Evolutionary conservation across 92 coral and sea anemone species (phyloP).

Genomic region (Heteractis magnifica): DNA sequence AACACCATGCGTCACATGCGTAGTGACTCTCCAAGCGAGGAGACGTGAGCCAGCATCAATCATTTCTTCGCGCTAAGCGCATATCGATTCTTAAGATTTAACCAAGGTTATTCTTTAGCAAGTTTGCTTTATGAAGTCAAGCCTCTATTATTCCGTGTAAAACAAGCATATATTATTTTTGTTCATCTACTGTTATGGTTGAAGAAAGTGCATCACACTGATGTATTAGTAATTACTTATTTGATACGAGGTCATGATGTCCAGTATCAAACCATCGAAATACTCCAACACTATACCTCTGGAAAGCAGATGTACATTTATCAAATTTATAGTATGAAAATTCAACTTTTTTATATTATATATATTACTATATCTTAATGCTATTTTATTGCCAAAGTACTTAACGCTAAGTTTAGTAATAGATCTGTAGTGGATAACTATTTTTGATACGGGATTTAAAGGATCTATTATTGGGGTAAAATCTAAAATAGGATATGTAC

Average conservation of each 20-base stretch:
- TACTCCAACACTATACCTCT: background rate
- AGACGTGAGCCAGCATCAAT: too few relatives aligned
- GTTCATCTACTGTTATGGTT: slow-evolving; percentile 7
- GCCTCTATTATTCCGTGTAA: background rate
- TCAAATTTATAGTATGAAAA: background rate
- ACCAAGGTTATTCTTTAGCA: background rate
- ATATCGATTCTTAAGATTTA: too few relatives aligned
- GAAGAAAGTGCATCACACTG: slow-evolving; percentile 20
- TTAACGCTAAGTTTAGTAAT: background rate
- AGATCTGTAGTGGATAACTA: background rate
- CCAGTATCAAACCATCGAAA: slow-evolving; percentile 14
- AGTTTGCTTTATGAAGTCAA: background rate
- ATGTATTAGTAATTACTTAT: slow-evolving; percentile 11
- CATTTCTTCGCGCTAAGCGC: too few relatives aligned
- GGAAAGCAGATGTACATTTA: slow-evolving; percentile 9
- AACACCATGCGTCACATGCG: too few relatives aligned
- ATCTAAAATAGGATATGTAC: too few relatives aligned
- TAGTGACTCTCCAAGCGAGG: too few relatives aligned
- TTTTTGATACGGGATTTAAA: background rate
- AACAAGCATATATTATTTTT: background rate
- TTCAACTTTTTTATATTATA: background rate
- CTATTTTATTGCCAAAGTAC: background rate
- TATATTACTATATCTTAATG: background rate
- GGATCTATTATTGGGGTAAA: too few relatives aligned
- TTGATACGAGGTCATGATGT: slow-evolving; percentile 4